These are phyloP conservation scores for Nesometra sesokonis DNA, from an alignment of 35 echinoderm and acorn worm genomes.

Conservation along the genomic window DNA sequence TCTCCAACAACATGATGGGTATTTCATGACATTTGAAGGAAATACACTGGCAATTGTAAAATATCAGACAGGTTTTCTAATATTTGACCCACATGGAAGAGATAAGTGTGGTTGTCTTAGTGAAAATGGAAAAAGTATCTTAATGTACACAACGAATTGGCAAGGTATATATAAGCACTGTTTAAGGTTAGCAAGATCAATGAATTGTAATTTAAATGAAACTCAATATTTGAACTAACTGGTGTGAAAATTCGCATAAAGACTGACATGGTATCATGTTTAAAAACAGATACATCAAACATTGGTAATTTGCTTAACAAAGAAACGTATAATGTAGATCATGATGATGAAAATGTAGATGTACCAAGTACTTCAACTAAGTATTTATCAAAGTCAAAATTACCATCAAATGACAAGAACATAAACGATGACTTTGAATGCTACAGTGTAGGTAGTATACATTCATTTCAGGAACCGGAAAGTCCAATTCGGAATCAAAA, in stretches of 20 bases:
- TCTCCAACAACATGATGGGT: constrained; percentile 8
- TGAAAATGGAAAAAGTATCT: neutral
- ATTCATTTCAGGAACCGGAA: too few relatives aligned
- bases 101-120: neutral
- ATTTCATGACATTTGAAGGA: constrained; percentile 12
- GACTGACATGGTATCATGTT: neutral
- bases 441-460: too few relatives aligned
- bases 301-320: too few relatives aligned
- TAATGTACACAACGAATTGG: neutral
- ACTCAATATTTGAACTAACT: constrained; percentile 18
- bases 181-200: neutral
- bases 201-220: neutral
- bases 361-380: too few relatives aligned
- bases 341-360: too few relatives aligned
- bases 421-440: too few relatives aligned
- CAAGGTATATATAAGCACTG: constrained; percentile 17
- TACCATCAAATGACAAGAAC: too few relatives aligned
- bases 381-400: too few relatives aligned
- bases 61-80: neutral
- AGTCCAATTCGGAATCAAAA: neutral
- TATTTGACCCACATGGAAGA: constrained; percentile 11
- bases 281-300: too few relatives aligned
- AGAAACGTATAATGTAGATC: too few relatives aligned
- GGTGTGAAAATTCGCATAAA: neutral
- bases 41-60: constrained; percentile 17